Conservation (phyloP, 2,888 invertebrate species). For the Sinelater perroti region DNA sequence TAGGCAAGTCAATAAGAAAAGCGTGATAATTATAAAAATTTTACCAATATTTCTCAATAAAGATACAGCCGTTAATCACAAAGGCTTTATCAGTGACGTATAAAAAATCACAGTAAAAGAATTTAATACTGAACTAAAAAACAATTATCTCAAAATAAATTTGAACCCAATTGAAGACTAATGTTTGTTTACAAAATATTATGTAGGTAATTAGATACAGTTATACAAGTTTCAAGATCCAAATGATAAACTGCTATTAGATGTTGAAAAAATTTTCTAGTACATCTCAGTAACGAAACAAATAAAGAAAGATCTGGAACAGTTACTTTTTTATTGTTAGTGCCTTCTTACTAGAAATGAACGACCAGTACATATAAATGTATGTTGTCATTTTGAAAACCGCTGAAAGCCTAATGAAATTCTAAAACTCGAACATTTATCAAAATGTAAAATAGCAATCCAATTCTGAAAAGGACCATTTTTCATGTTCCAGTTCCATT, state of each 20-base stretch:
- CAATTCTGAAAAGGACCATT: not conserved
- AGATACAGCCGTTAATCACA: not conserved
- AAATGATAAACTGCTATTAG: slow-evolving; percentile 5
- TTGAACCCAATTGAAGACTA: not conserved
- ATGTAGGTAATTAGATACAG: not conserved
- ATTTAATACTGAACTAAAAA: not conserved
- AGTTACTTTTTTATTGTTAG: slow-evolving; percentile 1
- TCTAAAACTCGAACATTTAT: not conserved
- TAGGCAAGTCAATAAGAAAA: too few species aligned
- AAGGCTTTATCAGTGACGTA: not conserved
- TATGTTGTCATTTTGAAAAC: too few species aligned
- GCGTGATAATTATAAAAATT: too few species aligned
- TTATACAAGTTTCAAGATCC: slow-evolving; percentile 5
- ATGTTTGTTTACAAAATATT: not conserved
- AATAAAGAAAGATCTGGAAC: not conserved
- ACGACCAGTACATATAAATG: too few species aligned
- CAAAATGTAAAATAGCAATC: slow-evolving; percentile 2
- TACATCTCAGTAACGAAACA: slow-evolving; percentile 8
- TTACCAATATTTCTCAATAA: not conserved
- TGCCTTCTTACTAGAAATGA: not conserved
- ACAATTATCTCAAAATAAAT: slow-evolving; percentile 3
- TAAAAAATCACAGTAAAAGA: not conserved
- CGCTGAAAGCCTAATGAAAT: slow-evolving; percentile 5
- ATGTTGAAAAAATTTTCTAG: slow-evolving; percentile 1
- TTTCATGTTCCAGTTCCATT: slow-evolving; percentile 14